Conservation (phyloP, 2,797 vertebrate genomes). For the Sarcophilus harrisii region DNA sequence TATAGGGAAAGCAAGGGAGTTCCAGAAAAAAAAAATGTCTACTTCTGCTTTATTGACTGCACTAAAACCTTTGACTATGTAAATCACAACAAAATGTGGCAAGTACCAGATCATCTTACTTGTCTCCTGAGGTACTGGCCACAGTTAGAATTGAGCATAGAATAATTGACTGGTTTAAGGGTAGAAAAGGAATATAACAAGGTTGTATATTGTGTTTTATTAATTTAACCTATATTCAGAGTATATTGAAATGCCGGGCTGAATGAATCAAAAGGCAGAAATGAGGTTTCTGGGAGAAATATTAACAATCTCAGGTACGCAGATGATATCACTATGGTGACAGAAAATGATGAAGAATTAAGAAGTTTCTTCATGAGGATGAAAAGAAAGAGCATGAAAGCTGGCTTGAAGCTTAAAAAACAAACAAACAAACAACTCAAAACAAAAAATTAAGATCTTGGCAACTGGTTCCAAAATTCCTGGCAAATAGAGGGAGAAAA, state of each 20-base stretch:
- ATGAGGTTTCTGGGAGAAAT: not conserved
- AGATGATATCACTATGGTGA: not conserved
- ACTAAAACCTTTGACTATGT: not conserved
- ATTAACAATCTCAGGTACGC: not conserved
- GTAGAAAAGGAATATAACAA: not conserved
- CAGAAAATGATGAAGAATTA: not conserved
- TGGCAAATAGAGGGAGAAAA: not conserved
- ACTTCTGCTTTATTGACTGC: not conserved
- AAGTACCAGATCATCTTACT: not conserved
- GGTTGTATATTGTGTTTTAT: not conserved
- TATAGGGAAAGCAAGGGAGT: not conserved
- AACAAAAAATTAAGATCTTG: not conserved
- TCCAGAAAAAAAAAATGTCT: not conserved
- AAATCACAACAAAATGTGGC: not conserved
- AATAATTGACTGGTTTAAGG: not conserved
- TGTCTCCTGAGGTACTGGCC: not conserved
- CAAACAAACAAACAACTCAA: not conserved
- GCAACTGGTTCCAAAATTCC: not conserved
- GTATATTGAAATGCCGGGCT: not conserved
- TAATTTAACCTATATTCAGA: not conserved
- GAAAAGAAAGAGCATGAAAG: not conserved
- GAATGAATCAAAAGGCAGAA: not conserved
- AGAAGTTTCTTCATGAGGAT: not conserved
- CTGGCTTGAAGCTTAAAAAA: not conserved
- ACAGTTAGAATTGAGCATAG: not conserved